Base-by-base conservation (phyloP, 2,797 vertebrate genomes). In the Coccyzus lansbergi region DNA sequence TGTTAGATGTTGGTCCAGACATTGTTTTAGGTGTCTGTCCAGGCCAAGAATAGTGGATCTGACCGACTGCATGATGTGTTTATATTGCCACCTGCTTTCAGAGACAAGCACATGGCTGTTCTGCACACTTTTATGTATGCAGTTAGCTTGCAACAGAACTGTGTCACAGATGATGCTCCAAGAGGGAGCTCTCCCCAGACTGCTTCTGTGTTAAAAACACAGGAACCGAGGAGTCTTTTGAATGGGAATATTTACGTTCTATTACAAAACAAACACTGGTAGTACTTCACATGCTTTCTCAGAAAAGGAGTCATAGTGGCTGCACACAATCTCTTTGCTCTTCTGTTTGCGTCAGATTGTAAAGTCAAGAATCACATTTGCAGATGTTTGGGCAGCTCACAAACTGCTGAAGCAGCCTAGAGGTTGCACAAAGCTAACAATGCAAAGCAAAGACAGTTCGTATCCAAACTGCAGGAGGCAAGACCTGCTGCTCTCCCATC, bases 1-100 rank as follows among this genome's bases (percentile, higher is more conserved):
- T 98, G 97, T 99, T 62, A 98, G 98, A 96, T 98, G 98, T 98
- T 62, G 83, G 96, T 97, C 98, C 99, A 97, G 93, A 98, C 97
- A 96, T 99, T 98, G 97, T 98, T 48, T 98, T 55, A 98, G 98
- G 92, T 98, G 98, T 98, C 98, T 98, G 95, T 98, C 97, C 91
- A 98, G 97, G 96, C 97, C 98, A 53, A 98, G 97, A 55, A 98
- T 94, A 5, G 98, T 98, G 88, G 98, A 98, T 83, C 97, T 91
- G 90, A 98, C 97, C 21, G 95, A 72, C 90, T 98, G 98, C 91
- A 97, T 98, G 51, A 97, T 97, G 97, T 98, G 98, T 92, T 99
- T 99, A 94, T 98, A 98, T 88, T 98, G 97, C 98, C 98, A 98
- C 98, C 98, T 99, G 96, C 86, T 75, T 84, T 46, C 71, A 81